Evolutionary conservation across 1,140 invertebrate genomes (phyloP), one percentile per base, ranked within the genome.

Genomic region (Cotesia glomerata): DNA sequence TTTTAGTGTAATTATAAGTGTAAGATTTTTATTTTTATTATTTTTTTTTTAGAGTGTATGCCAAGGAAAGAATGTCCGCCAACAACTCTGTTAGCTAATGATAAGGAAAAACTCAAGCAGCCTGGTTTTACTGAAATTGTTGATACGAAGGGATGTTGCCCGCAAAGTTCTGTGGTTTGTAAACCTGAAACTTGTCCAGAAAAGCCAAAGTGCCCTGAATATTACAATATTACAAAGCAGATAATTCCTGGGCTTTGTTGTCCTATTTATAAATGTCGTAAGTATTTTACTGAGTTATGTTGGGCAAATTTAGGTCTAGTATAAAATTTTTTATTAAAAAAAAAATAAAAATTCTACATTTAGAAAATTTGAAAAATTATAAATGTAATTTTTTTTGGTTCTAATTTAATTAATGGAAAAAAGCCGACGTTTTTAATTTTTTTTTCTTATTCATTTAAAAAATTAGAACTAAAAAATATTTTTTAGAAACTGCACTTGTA

Each of bases 61-160:
- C 91, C 92, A 5, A 84, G 83, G 14, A 90, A 91, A 35, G 89
- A 94, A 71, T 95, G 94, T 79, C 88, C 90, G 7, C 71, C 78
- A 0, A 74, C 79, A 45, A 5, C 16, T 8, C 1, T 52, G 3
- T 52, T 9, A 8, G 8, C 49, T 4, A 82, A 86, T 26, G 79
- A 85, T 8, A 84, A 88, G 49, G 77, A 86, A 2, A 76, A 81
- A 5, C 63, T 74, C 52, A 66, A 91, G 11, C 84, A 90, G 66
- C 88, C 90, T 39, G 94, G 94, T 8, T 90, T 92, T 77, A 83
- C 89, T 36, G 81, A 87, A 0, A 78, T 88, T 1, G 80, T 90
- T 0, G 89, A 93, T 77, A 83, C 82, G 16, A 87, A 87, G 39
- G 93, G 92, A 2, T 95, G 94, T 80, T 95, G 94, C 79, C 91